Conservation (phyloP, 2,888 invertebrate genomes). For the Neocrepidodera transversa region DNA sequence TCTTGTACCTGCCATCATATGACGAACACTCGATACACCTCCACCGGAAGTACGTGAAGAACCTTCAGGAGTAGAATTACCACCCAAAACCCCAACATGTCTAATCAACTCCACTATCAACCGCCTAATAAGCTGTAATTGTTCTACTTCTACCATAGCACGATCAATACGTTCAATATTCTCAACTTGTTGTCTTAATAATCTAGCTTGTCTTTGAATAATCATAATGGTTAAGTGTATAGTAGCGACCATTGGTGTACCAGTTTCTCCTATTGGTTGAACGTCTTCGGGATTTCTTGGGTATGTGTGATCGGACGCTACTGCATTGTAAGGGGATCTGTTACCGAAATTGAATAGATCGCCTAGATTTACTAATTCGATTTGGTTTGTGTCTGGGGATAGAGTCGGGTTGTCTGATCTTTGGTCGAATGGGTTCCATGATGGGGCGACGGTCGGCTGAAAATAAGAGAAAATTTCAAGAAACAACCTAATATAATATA, state of each 20-base stretch:
- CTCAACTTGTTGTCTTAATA: slow-evolving; percentile 53
- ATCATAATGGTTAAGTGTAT: slow-evolving; percentile 57
- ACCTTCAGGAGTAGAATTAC: slow-evolving; percentile 42
- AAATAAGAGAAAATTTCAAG: background rate
- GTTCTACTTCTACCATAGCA: slow-evolving; percentile 59
- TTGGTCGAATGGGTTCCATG: slow-evolving; percentile 49
- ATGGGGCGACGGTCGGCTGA: slow-evolving; percentile 24
- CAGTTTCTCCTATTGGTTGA: slow-evolving; percentile 5
- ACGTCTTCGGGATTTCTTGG: slow-evolving; percentile 46
- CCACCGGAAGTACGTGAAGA: slow-evolving; percentile 48
- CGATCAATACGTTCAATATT: slow-evolving; percentile 57
- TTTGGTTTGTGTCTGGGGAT: slow-evolving; percentile 27
- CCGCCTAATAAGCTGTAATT: slow-evolving; percentile 67
- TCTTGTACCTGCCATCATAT: slow-evolving; percentile 60
- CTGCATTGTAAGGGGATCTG: slow-evolving; percentile 34
- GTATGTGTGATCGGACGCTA: slow-evolving; percentile 57
- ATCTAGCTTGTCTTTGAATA: slow-evolving; percentile 56
- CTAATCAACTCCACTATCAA: slow-evolving; percentile 71
- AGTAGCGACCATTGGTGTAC: slow-evolving; percentile 55
- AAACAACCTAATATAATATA: background rate
- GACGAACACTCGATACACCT: slow-evolving; percentile 56
- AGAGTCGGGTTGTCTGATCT: slow-evolving; percentile 29
- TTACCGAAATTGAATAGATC: slow-evolving; percentile 23
- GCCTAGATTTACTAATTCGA: slow-evolving; percentile 21
- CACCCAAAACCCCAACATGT: slow-evolving; percentile 62